Conservation (phyloP, 2,888 invertebrate species). For the Labia minor region DNA sequence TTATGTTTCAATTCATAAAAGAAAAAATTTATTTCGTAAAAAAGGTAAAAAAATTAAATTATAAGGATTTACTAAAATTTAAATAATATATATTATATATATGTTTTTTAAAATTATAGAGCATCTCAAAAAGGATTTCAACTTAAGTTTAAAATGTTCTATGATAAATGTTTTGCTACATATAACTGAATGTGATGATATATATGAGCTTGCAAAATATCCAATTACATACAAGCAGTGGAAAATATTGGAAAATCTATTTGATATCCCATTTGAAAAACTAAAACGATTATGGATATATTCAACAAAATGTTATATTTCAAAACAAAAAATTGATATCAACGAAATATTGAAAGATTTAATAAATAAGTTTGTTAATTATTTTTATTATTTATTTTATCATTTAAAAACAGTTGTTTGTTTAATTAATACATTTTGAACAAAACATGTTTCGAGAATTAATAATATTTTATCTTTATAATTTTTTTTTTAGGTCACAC, state of each 20-base stretch:
- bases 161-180: slow-evolving; percentile 9
- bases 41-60: too few relatives aligned
- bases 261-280: neutral
- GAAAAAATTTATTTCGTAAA: too few relatives aligned
- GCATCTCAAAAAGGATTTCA: neutral
- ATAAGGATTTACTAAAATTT: too few relatives aligned
- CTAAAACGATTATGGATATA: slow-evolving; percentile 9
- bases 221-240: slow-evolving; percentile 13
- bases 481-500: too few relatives aligned
- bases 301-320: neutral
- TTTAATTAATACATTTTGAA: too few relatives aligned
- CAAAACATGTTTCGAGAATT: too few relatives aligned
- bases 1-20: too few relatives aligned
- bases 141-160: neutral
- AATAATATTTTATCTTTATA: too few relatives aligned
- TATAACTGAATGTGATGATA: neutral
- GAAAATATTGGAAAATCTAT: neutral
- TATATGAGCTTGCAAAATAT: neutral
- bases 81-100: too few relatives aligned
- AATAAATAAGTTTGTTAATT: neutral
- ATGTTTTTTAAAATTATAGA: too few relatives aligned
- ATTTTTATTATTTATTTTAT: neutral
- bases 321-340: neutral
- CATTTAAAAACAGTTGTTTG: too few relatives aligned
- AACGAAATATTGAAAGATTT: neutral